Evolutionary conservation across 2,888 invertebrate genomes (phyloP).

Genomic region (Macrophya annulata): DNA sequence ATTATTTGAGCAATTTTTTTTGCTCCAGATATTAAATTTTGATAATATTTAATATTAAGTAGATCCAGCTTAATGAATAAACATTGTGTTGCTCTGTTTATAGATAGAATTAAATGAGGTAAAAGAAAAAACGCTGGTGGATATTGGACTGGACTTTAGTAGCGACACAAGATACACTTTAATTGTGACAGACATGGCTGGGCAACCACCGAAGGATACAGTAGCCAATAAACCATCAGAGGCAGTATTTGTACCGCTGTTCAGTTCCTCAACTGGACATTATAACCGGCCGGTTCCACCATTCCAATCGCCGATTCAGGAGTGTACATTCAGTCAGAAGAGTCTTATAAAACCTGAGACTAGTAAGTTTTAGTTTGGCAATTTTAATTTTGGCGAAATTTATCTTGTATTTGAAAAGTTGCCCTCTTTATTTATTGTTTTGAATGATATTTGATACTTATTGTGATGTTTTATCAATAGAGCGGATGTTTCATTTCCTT

Average conservation of each 20-base stretch:
- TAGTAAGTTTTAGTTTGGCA: conserved; percentile 68
- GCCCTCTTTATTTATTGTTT: neutral
- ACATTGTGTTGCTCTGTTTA: conserved; percentile 60
- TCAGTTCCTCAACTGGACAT: conserved; percentile 65
- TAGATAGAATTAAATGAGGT: conserved; percentile 79
- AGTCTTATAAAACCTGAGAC: conserved; percentile 77
- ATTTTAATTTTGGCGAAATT: neutral
- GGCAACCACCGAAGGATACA: conserved; percentile 66
- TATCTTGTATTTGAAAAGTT: neutral
- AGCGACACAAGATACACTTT: conserved; percentile 75
- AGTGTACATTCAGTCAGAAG: conserved; percentile 25
- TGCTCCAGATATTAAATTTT: neutral
- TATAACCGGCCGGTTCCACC: conserved; percentile 46
- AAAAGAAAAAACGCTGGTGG: conserved; percentile 79
- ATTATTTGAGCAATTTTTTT: neutral
- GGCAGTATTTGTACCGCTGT: conserved; percentile 61
- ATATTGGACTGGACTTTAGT: conserved; percentile 78
- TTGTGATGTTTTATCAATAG: conserved; percentile 6
- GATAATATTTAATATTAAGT: neutral
- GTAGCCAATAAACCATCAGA: neutral
- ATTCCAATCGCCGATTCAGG: conserved; percentile 51
- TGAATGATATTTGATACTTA: conserved; percentile 12
- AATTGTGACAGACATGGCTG: conserved; percentile 76
- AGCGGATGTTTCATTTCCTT: conserved; percentile 38
- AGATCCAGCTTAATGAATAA: neutral